Percentiles rank a stretch among this genome's conserved stretches.
phyloP scores from a whole-genome alignment of 23 tunicate genomes.

The Aplidium turbinatum region DNA sequence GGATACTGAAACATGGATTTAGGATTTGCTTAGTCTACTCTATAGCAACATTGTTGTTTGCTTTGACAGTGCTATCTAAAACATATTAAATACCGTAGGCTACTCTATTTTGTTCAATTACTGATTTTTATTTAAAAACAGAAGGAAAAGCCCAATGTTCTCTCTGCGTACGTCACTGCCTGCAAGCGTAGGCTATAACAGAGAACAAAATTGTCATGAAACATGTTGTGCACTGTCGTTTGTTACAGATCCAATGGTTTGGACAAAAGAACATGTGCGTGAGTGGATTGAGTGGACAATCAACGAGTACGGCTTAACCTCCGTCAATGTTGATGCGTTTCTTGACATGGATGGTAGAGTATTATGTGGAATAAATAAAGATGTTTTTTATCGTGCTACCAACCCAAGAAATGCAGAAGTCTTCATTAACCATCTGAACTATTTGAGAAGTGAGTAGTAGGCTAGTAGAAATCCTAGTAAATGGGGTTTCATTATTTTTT shows the following conservation, averaged over 20 bases:
- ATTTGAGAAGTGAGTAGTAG: conserved; percentile 82
- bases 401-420: conserved; percentile 74
- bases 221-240: not conserved
- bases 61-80: too few species aligned
- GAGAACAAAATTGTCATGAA: not conserved
- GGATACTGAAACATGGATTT: too few species aligned
- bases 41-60: too few species aligned
- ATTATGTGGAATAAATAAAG: conserved; percentile 67
- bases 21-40: too few species aligned
- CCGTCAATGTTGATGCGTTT: conserved; percentile 54
- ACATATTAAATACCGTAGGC: too few species aligned
- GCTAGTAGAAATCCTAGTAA: not conserved
- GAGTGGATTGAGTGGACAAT: conserved; percentile 97
- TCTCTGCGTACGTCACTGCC: too few species aligned
- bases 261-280: conserved; percentile 78
- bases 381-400: conserved; percentile 60
- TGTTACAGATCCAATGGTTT: conserved; percentile 76
- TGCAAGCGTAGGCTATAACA: too few species aligned
- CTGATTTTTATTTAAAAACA: not conserved
- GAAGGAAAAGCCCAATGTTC: too few species aligned
- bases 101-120: too few species aligned
- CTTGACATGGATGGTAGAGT: conserved; percentile 58
- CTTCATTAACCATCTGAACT: conserved; percentile 78
- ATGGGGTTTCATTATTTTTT: too few species aligned
- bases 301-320: conserved; percentile 67